A percentile compares a stretch with the other conserved stretches of the same genome.
phyloP scores from a whole-genome alignment of 1,140 invertebrate species.

The Hermatobates lingyangjiaoensis region DNA sequence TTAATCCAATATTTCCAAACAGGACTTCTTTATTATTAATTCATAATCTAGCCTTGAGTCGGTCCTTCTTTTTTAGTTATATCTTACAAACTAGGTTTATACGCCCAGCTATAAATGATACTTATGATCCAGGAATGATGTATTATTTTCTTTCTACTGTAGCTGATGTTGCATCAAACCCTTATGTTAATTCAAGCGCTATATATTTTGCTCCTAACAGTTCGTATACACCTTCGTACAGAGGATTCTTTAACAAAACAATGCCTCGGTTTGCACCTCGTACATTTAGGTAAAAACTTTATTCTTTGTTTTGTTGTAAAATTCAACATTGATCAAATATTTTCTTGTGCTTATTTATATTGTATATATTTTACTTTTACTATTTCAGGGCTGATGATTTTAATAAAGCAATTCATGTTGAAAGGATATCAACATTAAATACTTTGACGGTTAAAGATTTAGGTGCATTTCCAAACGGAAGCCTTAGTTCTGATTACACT shows the following conservation, averaged over 20 bases:
- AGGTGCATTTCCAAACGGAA: conserved; percentile 54
- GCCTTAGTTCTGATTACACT: conserved; percentile 69
- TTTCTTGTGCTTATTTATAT: too few relatives aligned
- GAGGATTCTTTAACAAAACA: conserved; percentile 93
- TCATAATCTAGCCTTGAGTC: conserved; percentile 85
- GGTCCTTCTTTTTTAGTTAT: conserved; percentile 91
- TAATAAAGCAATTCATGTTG: conserved; percentile 81
- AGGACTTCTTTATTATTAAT: conserved; percentile 79
- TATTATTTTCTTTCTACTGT: conserved; percentile 91
- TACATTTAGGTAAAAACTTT: conserved; percentile 46
- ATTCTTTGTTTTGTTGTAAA: too few relatives aligned
- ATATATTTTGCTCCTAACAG: conserved; percentile 89
- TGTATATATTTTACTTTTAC: conserved; percentile 6
- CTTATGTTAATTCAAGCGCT: conserved; percentile 78
- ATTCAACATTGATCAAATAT: too few relatives aligned
- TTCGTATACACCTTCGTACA: conserved; percentile 84
- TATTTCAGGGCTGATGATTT: conserved; percentile 63
- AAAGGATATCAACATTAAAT: conserved; percentile 77
- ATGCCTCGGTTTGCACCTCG: conserved; percentile 86
- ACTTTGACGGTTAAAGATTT: conserved; percentile 68
- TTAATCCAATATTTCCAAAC: conserved; percentile 89
- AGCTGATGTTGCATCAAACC: conserved; percentile 85
- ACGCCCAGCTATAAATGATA: conserved; percentile 71
- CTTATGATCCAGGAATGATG: conserved; percentile 93
- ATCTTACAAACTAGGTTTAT: conserved; percentile 83